Percentiles rank a stretch among this genome's conserved stretches.
phyloP scores from a whole-genome alignment of 2,113 vertebrate genomes.

The Dascyllus trimaculatus region DNA sequence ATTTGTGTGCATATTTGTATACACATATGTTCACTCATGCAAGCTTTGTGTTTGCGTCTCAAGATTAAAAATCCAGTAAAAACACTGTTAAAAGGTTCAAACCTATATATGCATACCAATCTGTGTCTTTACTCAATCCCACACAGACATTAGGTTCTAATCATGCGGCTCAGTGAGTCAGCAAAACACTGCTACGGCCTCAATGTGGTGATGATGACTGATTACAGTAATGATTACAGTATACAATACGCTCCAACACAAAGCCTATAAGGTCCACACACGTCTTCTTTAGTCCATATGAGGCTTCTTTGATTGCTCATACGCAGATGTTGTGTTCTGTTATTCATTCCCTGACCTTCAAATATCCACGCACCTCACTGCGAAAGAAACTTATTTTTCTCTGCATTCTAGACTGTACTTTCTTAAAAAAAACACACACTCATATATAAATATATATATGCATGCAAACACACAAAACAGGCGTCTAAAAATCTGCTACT shows the following conservation, averaged over 20 bases:
- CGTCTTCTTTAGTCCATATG: neutral
- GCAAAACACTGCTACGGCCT: slow-evolving; percentile 20
- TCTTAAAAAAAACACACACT: no score
- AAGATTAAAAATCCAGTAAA: no score
- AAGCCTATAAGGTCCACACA: slow-evolving; percentile 8
- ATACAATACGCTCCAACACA: slow-evolving; percentile 28
- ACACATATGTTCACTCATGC: no score
- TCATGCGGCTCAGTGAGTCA: slow-evolving; percentile 57
- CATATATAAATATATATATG: neutral
- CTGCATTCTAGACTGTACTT: no score
- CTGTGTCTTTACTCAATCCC: slow-evolving; percentile 12
- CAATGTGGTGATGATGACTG: slow-evolving; percentile 57
- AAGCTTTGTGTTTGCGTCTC: no score
- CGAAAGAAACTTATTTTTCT: no score
- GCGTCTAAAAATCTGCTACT: slow-evolving; percentile 32
- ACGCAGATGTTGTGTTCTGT: no score
- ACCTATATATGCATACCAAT: neutral
- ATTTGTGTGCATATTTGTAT: no score
- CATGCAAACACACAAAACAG: slow-evolving; percentile 1
- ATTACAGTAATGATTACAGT: slow-evolving; percentile 64
- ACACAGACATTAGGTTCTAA: slow-evolving; percentile 37
- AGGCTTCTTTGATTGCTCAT: no score
- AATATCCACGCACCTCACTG: no score
- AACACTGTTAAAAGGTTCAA: neutral
- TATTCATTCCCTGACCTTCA: no score